Evolutionary conservation across 1,140 invertebrate species (phyloP).

Genomic region (Laodelphax striatellus): DNA sequence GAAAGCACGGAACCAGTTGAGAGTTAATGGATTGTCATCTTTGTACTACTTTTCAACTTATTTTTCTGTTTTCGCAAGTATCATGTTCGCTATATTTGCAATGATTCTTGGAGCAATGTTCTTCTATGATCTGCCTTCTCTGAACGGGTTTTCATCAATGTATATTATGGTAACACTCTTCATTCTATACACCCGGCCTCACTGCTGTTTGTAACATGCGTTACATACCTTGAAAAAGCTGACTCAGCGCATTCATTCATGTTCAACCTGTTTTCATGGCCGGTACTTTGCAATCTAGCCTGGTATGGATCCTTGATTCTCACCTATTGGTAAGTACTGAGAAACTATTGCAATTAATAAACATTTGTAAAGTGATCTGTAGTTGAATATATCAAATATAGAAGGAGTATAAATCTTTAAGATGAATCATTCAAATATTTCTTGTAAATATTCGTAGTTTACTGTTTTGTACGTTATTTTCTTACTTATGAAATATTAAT

Average conservation of each 20-base stretch:
- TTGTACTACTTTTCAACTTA: slow-evolving; percentile 66
- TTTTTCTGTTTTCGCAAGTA: slow-evolving; percentile 49
- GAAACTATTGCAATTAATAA: no score
- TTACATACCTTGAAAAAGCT: slow-evolving; percentile 71
- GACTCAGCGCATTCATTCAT: slow-evolving; percentile 69
- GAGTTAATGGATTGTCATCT: slow-evolving; percentile 68
- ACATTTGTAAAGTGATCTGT: no score
- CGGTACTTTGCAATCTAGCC: neutral
- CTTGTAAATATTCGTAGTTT: no score
- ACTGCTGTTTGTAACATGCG: slow-evolving; percentile 59
- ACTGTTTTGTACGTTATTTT: no score
- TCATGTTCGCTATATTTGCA: slow-evolving; percentile 54
- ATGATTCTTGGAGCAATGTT: slow-evolving; percentile 54
- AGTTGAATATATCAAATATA: no score
- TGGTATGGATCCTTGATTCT: no score
- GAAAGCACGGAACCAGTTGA: slow-evolving; percentile 67
- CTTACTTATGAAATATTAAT: no score
- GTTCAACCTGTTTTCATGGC: slow-evolving; percentile 44
- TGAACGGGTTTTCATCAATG: slow-evolving; percentile 55
- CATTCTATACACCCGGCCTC: slow-evolving; percentile 58
- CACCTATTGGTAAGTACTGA: no score
- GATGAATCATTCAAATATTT: no score
- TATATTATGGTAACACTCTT: slow-evolving; percentile 51
- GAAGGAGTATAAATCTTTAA: no score
- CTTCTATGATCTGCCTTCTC: slow-evolving; percentile 51